Percentiles rank a stretch among this genome's conserved stretches.
Evolutionary conservation across 1,140 invertebrate genomes (phyloP).

Genomic region (Cotesia chilonis): DNA sequence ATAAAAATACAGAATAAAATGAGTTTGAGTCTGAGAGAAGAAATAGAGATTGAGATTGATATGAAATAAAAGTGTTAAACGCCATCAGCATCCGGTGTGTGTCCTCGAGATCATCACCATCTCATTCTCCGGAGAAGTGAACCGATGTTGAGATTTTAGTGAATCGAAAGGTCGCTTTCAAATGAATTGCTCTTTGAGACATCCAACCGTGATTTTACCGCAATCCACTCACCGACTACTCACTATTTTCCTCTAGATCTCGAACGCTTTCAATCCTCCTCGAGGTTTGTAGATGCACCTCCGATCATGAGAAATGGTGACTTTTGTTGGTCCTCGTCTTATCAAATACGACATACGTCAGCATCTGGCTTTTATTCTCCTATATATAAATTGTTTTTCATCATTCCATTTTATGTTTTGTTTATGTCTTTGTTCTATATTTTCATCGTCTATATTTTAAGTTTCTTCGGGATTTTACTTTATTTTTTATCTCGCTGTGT

Average conservation of each 20-base stretch:
- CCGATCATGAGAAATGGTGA: background rate
- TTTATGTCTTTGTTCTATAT: no score
- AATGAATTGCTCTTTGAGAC: slow-evolving; percentile 12
- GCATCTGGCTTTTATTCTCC: background rate
- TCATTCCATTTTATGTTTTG: no score
- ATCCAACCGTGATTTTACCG: slow-evolving; percentile 13
- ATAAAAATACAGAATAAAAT: no score
- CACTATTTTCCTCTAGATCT: background rate
- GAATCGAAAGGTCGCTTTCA: slow-evolving; percentile 18
- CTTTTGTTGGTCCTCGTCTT: background rate
- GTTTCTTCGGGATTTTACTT: no score
- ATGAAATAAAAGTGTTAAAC: background rate
- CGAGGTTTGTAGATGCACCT: background rate
- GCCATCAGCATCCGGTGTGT: slow-evolving; percentile 2
- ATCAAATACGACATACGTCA: background rate
- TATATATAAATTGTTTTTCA: background rate
- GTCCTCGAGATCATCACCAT: background rate
- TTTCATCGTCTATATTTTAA: no score
- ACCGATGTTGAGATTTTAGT: slow-evolving; percentile 2
- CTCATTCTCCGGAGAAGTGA: background rate
- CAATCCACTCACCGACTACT: background rate
- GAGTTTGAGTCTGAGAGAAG: background rate
- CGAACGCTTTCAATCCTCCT: slow-evolving; percentile 1
- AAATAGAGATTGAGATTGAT: background rate
- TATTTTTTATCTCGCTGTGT: background rate